These are phyloP conservation scores for Sebastes taczanowskii DNA, from an alignment of 2,797 vertebrate species.

Conservation along the genomic window DNA sequence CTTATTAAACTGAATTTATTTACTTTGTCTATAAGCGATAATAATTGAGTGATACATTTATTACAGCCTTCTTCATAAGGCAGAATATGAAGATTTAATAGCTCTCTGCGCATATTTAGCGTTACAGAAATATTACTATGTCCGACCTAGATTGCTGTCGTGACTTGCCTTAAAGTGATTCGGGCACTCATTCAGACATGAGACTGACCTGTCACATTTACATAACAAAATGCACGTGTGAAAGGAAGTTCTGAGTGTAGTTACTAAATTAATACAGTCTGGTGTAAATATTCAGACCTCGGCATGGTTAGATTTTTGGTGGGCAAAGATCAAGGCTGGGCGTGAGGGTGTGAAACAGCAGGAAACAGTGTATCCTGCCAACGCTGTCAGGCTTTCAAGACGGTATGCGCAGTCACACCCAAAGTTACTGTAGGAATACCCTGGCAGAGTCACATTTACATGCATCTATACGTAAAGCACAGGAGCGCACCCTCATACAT, in stretches of 20 bases:
- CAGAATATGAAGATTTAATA: neutral
- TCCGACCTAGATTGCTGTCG: neutral
- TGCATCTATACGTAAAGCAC: conserved; percentile 53
- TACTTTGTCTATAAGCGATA: neutral
- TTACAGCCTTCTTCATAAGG: neutral
- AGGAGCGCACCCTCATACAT: conserved; percentile 56
- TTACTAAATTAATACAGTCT: conserved; percentile 11
- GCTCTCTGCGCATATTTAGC: accelerated
- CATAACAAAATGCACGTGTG: neutral
- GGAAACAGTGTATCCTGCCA: conserved; percentile 35
- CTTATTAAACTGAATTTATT: neutral
- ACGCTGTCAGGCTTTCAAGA: conserved; percentile 44
- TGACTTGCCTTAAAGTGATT: neutral
- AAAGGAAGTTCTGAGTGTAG: neutral
- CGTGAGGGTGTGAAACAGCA: conserved; percentile 40
- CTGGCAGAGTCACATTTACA: conserved; percentile 53
- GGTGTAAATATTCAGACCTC: conserved; percentile 32
- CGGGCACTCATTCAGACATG: neutral
- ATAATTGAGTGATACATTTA: neutral
- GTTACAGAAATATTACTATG: neutral
- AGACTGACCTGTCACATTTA: neutral
- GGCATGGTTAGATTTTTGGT: conserved; percentile 22
- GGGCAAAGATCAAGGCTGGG: conserved; percentile 50
- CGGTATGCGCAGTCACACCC: conserved; percentile 61
- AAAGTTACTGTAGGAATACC: conserved; percentile 48